Evolutionary conservation across 1,140 invertebrate genomes (phyloP), one percentile per base, ranked within the genome.

Genomic region (Formica exsecta): DNA sequence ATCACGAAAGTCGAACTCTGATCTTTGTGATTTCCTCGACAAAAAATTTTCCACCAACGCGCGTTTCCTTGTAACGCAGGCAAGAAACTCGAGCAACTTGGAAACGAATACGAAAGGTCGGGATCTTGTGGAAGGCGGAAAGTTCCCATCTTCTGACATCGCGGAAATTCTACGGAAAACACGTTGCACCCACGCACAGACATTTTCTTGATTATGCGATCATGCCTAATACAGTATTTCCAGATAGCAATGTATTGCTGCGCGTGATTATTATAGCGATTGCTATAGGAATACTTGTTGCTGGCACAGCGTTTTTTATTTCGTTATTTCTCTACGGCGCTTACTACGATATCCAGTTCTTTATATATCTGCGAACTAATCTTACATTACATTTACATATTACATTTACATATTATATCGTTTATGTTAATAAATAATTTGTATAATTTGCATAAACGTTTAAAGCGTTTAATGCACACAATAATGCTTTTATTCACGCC

Each of bases 31-130:
- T 25, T 36, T 13, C 19, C 22, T 25, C 38, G 13, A 29, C 54
- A 19, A 83, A 19, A 83, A 83, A 83, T 74, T 81, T 61, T 83
- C 38, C 79, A 66, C 79, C 73, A 36, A 62, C 79, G 48, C 48
- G 25, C 9, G n/a, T 44, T 81, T 59, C 36, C 65, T 61, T 38
- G 54, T 19, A 57, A 57, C 0, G 16, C 48, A n/a, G 7, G 32
- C 29, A 29, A 38, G 62, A 73, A 73, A 16, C 25, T 41, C 51
- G 13, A 59, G 66, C 38, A 59, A 71, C 48, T 73, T 38, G 66
- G 22, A 19, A 80, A 54, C 38, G 62, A 41, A 44, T 13, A 29
- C 22, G 74, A 51, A 51, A 68, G 62, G 61, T 79, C 62, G 61
- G 29, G 13, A 44, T 81, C 22, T 44, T 13, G 36, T 25, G 57